Percentiles rank a stretch among this genome's conserved stretches.
Evolutionary conservation across 1,140 invertebrate genomes (phyloP).

Genomic region (Parapsyche elsis): DNA sequence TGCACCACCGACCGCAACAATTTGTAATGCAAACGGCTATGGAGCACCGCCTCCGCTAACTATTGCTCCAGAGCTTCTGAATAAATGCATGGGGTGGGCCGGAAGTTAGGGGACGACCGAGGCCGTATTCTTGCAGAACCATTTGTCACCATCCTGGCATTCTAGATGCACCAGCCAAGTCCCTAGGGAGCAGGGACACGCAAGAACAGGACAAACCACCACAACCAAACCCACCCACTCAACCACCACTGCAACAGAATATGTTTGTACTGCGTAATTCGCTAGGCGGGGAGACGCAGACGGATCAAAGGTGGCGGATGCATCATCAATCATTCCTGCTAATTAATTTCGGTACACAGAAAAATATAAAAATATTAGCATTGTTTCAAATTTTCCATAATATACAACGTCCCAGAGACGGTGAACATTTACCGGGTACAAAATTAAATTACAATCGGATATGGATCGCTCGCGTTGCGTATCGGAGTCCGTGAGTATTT

Average conservation of each 20-base stretch:
- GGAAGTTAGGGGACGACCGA: background rate
- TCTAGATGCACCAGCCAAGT: background rate
- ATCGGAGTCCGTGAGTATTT: too few relatives aligned
- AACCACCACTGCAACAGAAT: background rate
- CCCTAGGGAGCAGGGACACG: slow-evolving; percentile 8
- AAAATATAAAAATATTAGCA: too few relatives aligned
- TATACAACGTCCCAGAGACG: too few relatives aligned
- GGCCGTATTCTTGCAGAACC: slow-evolving; percentile 12
- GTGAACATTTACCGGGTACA: too few relatives aligned
- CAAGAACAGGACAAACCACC: background rate
- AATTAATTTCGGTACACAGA: slow-evolving; percentile 7
- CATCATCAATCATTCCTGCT: slow-evolving; percentile 12
- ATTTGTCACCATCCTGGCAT: slow-evolving; percentile 23
- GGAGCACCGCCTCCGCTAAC: background rate
- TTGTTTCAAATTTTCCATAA: too few relatives aligned
- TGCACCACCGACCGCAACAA: background rate
- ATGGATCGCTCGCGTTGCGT: too few relatives aligned
- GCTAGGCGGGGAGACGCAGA: background rate
- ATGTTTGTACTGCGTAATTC: slow-evolving; percentile 20
- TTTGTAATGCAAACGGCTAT: slow-evolving; percentile 25
- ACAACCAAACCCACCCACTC: background rate
- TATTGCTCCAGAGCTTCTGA: background rate
- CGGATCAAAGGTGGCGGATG: slow-evolving; percentile 10
- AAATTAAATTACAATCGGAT: too few relatives aligned
- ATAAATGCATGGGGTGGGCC: slow-evolving; percentile 30